Base-by-base conservation (phyloP, 1,140 invertebrate genomes). In the Drosophila seguyi region DNA sequence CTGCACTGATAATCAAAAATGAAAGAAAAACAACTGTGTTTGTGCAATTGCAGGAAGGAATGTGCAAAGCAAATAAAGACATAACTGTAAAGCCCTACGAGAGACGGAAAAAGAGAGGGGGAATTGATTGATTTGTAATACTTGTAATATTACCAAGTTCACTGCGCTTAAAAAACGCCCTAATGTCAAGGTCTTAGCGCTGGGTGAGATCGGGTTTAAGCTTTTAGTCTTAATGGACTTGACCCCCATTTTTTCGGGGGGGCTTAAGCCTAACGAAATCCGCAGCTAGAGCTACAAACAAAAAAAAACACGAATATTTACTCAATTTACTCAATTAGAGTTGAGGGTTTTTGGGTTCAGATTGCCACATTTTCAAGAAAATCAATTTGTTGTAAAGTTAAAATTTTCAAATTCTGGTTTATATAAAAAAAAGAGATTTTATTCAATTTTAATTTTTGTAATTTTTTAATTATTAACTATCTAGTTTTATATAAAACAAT, bases 181-280 rank as follows among this genome's bases (percentile, higher is more conserved):
- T 84, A 85, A 85, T 80, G 81, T 84, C 81, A 84, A 84, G 81
- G 81, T 61, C 73, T 76, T 31, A 67, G 52, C 29, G 61, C 48
- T 52, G 13, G 14, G 31, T 36, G 56, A 34, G 62, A 59, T 68
- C 57, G 47, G 27, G 47, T 72, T 75, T 45, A 45, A 44, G 36
- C 68, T n/a, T 63, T 63, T 13, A 41, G 38, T 34, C 68, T 63
- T 67, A 83, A 63, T 76, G 73, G 72, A 61, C 69, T 79, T 79
- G 81, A 84, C 81, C 81, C 77, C 71, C 39, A 79, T 79, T 62
- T 29, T 75, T 62, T 25, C 11, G 0, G n/a, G 62, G 75, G 42
- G 44, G 62, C 44, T 44, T 18, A 48, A 71, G 75, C 48, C 47
- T 34, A 59, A 57, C 68, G 66, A 72, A 71, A 72, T 71, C 42